These are phyloP conservation scores for cat (Felis catus) DNA, from an alignment of 2,113 vertebrate species.

Conservation along the genomic window F.catus_Fca126_mat1.0 CM031412.1:21463001-21463500, in stretches of 20 bases:
- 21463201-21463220: slow-evolving; percentile 34
- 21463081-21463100: slow-evolving; percentile 46
- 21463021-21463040: slow-evolving; percentile 29
- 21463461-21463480: slow-evolving; percentile 26
- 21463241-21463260: slow-evolving; percentile 18
- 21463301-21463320: slow-evolving; percentile 30
- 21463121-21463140: slow-evolving; percentile 20
- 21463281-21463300: slow-evolving; percentile 3
- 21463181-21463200: slow-evolving; percentile 50
- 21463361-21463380: slow-evolving; percentile 81
- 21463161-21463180: not conserved
- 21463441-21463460: not conserved
- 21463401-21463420: slow-evolving; percentile 46
- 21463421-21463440: slow-evolving; percentile 31
- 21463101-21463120: slow-evolving; percentile 42
- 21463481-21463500: not conserved
- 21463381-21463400: slow-evolving; percentile 47
- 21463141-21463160: slow-evolving; percentile 50
- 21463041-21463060: slow-evolving; percentile 24
- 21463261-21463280: slow-evolving; percentile 47
- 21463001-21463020: slow-evolving; percentile 21
- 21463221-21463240: slow-evolving; percentile 43
- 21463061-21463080: not conserved
- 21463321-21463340: slow-evolving; percentile 50
- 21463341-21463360: slow-evolving; percentile 30